Evolutionary conservation across 2,888 invertebrate genomes (phyloP).

Genomic region (Sepiola atlantica): DNA sequence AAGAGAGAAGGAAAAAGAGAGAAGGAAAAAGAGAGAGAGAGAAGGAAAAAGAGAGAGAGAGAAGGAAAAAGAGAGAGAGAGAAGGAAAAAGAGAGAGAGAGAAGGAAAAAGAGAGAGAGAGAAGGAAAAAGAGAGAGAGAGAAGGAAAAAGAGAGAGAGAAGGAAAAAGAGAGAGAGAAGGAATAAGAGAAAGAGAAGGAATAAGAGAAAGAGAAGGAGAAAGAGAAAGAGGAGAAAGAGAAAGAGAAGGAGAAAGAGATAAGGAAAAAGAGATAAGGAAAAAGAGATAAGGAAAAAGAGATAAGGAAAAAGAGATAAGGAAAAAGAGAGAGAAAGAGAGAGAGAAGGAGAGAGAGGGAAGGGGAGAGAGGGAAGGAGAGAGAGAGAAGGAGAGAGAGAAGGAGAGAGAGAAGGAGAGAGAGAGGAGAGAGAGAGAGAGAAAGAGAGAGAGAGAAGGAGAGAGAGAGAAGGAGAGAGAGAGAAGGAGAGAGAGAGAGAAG

Average conservation of each 20-base stretch:
- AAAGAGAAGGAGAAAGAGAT: not conserved
- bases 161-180: not conserved
- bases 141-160: not conserved
- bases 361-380: not conserved
- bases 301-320: not conserved
- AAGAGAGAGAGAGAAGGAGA: not conserved
- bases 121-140: too few species aligned
- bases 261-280: not conserved
- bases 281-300: not conserved
- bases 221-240: not conserved
- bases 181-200: too few species aligned
- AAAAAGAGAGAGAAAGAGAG: not conserved
- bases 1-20: too few species aligned
- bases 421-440: not conserved
- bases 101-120: not conserved
- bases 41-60: not conserved
- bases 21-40: not conserved
- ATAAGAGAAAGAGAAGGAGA: not conserved
- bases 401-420: not conserved
- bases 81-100: not conserved
- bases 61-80: not conserved
- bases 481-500: not conserved
- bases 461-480: not conserved
- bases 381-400: not conserved
- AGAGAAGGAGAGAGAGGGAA: not conserved